Evolutionary conservation across 2,888 invertebrate genomes (phyloP), one percentile per base, ranked within the genome.

Genomic region (Agrypnus murinus): DNA sequence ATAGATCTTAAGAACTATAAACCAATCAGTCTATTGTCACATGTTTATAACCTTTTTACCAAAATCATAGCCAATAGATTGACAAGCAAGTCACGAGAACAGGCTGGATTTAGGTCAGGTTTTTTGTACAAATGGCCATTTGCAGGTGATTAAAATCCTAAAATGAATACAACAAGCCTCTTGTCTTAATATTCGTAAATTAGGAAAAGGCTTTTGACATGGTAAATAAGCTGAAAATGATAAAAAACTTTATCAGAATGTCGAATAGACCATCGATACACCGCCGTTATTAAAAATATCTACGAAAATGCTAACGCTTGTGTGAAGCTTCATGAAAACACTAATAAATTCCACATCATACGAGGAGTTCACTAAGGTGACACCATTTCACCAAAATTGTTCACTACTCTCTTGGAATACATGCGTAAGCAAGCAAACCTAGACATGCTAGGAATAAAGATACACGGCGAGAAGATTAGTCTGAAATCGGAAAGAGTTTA

Each of bases 261-360:
- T 12, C 8, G 40, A 40, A 40, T 40, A 40, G n/a, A 40, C 40
- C n/a, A 40, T 40, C 40, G 40, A 40, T 40, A 40, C 3, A n/a
- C 40, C 10, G n/a, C 8, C 3, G 10, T 40, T 12, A 40, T 40
- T 12, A 40, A 40, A 40, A 9, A 40, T 40, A 40, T 40, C n/a
- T 40, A 40, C n/a, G n/a, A 40, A 40, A 10, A 40, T 40, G 40
- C 40, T 40, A 40, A 9, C n/a, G 40, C n/a, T n/a, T 40, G 40
- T 40, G 40, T 40, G 10, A 40, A 12, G 10, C 40, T 40, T 12
- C 40, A 40, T 12, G 40, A 40, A 9, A 40, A 40, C 40, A 40
- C 40, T 40, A 12, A 40, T 40, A 40, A 40, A 40, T 40, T n/a
- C 40, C 8, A 40, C n/a, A 40, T 40, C 8, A 12, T n/a, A 40